These are phyloP conservation scores for Drosophila kepulauana DNA, from an alignment of 1,140 invertebrate species.

Conservation along the genomic window DNA sequence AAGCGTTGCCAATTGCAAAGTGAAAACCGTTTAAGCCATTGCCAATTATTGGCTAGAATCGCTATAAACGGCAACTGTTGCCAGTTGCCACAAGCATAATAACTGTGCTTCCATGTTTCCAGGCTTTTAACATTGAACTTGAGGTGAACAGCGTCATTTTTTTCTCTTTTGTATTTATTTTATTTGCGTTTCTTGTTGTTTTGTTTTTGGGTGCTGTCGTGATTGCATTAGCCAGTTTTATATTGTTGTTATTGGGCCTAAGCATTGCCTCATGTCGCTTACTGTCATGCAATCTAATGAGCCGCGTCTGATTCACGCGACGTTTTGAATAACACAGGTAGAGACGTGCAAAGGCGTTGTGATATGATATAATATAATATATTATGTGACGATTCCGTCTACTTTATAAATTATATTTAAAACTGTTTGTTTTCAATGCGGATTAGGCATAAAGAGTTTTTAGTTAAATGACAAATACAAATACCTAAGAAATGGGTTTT, in stretches of 20 bases:
- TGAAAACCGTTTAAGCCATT: slow-evolving; percentile 6
- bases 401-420: slow-evolving; percentile 3
- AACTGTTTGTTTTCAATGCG: not conserved
- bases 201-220: slow-evolving; percentile 19
- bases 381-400: not conserved
- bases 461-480: not conserved
- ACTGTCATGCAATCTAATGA: slow-evolving; percentile 68
- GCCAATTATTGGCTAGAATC: slow-evolving; percentile 10
- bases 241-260: slow-evolving; percentile 19
- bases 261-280: slow-evolving; percentile 27
- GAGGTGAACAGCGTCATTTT: slow-evolving; percentile 42
- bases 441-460: not conserved
- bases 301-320: slow-evolving; percentile 37
- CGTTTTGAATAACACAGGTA: slow-evolving; percentile 22
- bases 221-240: slow-evolving; percentile 23
- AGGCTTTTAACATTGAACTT: slow-evolving; percentile 55
- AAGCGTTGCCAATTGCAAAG: slow-evolving; percentile 30
- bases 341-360: not conserved
- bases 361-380: slow-evolving; percentile 18
- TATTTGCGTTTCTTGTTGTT: slow-evolving; percentile 15
- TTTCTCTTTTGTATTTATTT: slow-evolving; percentile 18
- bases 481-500: not conserved
- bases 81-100: not conserved
- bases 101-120: slow-evolving; percentile 24
- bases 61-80: slow-evolving; percentile 1